Base-by-base conservation (phyloP, 2,888 invertebrate species). In the Cryptophagus acutangulus region DNA sequence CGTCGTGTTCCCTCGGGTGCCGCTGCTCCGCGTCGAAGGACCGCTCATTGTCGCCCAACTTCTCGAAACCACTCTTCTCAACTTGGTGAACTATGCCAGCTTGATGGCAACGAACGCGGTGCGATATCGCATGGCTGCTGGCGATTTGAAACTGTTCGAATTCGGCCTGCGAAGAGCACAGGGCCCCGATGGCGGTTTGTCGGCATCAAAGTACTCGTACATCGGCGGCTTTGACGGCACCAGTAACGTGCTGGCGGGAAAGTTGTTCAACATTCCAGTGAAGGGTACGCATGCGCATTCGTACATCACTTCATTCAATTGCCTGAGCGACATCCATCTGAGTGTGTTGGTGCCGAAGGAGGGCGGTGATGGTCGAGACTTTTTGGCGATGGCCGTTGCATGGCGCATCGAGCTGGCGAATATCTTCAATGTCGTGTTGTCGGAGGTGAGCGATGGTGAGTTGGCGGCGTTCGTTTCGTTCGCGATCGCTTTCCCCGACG, bases 81-180 rank as follows among this genome's bases (percentile, higher is more conserved):
- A 92, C 57, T 76, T 99, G 49, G 90, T 97, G 40, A 96, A 96
- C 72, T 96, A 88, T 74, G 94, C 96, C 53, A 92, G 95, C 74
- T 79, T 99, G 62, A 91, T 99, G 78, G 90, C 96, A 17, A 99
- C 97, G 33, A 99, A 99, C 74, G 95, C 97, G 20, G 92, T 95
- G 25, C 77, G 97, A 46, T 97, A 93, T 72, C 80, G 96, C 52
- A 83, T 94, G 78, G 95, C 93, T 9, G 91, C 96, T 36, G 96
- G 95, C 0, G 35, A 17, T 20, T 82, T 91, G 28, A 80, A 84
- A n/a, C 73, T 99, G 38, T 73, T 94, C 48, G 99, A 99, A 72
- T 97, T 97, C 72, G 97, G 97, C n/a, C 74, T 99, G 56, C 75
- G 97, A 51, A 75, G 97, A 67, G 97, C 97, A 2, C 99, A 99